Conservation (phyloP, 2,797 vertebrate genomes). For the Limnodromus scolopaceus region DNA sequence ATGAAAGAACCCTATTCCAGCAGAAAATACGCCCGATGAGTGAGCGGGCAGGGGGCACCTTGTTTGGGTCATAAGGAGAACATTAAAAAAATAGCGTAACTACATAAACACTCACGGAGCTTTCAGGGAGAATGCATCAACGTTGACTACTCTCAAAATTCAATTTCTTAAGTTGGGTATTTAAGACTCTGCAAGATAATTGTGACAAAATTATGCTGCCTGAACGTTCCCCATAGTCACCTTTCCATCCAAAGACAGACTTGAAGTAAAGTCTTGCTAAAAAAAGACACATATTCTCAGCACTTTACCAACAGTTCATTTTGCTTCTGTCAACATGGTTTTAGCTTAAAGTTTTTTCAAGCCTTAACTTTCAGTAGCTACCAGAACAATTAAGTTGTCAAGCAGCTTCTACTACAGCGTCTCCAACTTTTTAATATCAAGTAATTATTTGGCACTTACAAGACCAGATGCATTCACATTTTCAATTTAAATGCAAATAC, state of each 20-base stretch:
- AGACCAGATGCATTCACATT: constrained; percentile 59
- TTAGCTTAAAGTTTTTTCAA: not conserved
- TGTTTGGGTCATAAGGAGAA: not conserved
- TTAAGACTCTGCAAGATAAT: not conserved
- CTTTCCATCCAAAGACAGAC: not conserved
- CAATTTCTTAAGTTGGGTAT: not conserved
- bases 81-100: not conserved
- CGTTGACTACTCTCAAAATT: rapidly evolving
- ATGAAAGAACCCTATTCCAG: not conserved
- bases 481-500: constrained; percentile 79
- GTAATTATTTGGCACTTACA: constrained; percentile 69
- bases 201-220: not conserved
- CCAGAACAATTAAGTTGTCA: constrained; percentile 65
- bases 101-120: rapidly evolving
- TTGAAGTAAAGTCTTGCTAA: not conserved
- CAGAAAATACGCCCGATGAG: not conserved
- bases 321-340: not conserved
- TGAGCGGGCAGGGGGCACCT: not conserved
- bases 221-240: not conserved
- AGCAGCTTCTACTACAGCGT: constrained; percentile 27
- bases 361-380: constrained; percentile 31
- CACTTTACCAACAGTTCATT: not conserved
- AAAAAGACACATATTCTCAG: not conserved
- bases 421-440: constrained; percentile 68
- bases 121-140: not conserved